Evolutionary conservation across 2,888 invertebrate species (phyloP).

Genomic region (Amphimallon solstitiale): DNA sequence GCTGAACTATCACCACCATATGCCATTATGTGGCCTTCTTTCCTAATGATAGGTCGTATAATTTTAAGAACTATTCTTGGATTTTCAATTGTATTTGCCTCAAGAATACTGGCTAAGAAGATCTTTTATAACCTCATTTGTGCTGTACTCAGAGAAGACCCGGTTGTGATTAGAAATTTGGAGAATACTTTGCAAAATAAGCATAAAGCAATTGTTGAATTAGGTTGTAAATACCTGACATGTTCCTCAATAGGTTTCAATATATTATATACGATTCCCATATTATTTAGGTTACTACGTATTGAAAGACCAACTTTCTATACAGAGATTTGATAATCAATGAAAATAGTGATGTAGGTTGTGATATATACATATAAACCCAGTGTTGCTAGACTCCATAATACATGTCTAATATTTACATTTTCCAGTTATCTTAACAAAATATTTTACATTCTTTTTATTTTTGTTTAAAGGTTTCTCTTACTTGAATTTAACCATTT

Average conservation of each 20-base stretch:
- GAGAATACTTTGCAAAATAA: constrained; percentile 74
- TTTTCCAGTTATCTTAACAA: no score
- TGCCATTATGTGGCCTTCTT: constrained; percentile 81
- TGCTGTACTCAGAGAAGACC: constrained; percentile 74
- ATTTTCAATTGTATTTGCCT: constrained; percentile 76
- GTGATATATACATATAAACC: background rate
- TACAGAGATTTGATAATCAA: constrained; percentile 76
- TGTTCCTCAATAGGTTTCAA: constrained; percentile 84
- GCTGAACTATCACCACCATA: constrained; percentile 73
- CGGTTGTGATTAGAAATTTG: constrained; percentile 72
- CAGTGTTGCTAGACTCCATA: no score
- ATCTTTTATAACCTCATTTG: constrained; percentile 77
- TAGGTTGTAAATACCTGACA: constrained; percentile 84
- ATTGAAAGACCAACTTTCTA: constrained; percentile 87
- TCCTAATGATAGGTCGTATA: constrained; percentile 74
- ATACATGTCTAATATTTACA: no score
- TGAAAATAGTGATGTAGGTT: background rate
- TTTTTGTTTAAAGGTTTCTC: no score
- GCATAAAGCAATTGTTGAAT: constrained; percentile 80
- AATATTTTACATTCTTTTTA: no score
- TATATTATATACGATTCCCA: constrained; percentile 80
- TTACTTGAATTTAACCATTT: no score
- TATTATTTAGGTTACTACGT: constrained; percentile 77
- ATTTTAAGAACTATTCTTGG: constrained; percentile 80
- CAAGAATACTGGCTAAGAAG: constrained; percentile 75